Conservation (phyloP, 2,888 invertebrate genomes). For the Ischnura elegans region DNA sequence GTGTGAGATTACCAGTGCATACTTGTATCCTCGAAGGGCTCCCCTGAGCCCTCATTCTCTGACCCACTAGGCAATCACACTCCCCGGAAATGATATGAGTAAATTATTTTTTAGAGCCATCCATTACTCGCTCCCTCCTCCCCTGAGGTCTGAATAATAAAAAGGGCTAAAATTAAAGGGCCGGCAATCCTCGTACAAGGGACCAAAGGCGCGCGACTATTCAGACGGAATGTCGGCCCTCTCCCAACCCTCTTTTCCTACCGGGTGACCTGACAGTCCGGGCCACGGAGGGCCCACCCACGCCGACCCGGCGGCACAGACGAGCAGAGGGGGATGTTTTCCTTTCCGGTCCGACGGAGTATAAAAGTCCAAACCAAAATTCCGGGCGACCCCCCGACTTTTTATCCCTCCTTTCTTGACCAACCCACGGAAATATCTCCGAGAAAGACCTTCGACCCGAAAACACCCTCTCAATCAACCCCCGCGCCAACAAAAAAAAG, state of each 20-base stretch:
- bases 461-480: constrained; percentile 2
- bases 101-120: too few relatives aligned
- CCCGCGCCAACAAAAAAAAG: too few relatives aligned
- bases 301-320: neutral
- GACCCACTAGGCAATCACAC: too few relatives aligned
- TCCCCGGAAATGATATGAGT: too few relatives aligned
- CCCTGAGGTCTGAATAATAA: neutral
- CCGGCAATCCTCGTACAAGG: neutral
- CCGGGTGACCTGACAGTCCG: neutral
- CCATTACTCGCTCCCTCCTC: neutral
- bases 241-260: neutral
- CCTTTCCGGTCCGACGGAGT: neutral
- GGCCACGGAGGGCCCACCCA: neutral
- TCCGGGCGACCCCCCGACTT: neutral
- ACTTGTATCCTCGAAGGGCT: too few relatives aligned
- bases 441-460: neutral
- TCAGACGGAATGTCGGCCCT: neutral
- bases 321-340: neutral
- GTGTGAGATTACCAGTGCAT: too few relatives aligned
- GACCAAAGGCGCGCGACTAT: neutral
- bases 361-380: neutral
- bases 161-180: neutral
- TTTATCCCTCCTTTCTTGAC: neutral
- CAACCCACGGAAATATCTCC: neutral
- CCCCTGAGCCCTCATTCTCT: too few relatives aligned